A percentile compares a stretch with the other conserved stretches of the same genome.
Conservation (phyloP, 2,888 invertebrate genomes). For the Scelioninae gen. 2 region DNA sequence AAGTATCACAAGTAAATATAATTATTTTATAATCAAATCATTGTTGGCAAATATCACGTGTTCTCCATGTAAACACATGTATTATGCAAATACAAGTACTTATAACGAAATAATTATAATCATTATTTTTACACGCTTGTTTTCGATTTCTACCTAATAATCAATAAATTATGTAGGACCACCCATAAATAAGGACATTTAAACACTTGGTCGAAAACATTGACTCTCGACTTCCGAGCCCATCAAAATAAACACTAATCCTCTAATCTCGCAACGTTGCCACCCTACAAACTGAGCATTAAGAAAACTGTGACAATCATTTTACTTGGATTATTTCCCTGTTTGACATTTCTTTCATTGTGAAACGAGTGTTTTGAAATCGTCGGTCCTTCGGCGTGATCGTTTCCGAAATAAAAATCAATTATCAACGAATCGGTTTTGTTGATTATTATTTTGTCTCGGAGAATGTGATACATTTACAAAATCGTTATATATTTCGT, state of each 20-base stretch:
- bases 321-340: not conserved
- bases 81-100: no score
- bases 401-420: no score
- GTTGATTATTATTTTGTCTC: no score
- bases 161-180: constrained; percentile 1
- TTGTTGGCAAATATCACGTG: no score
- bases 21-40: not conserved
- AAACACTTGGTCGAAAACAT: constrained; percentile 13
- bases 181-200: constrained; percentile 11
- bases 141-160: no score
- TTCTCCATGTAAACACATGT: no score
- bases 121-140: no score
- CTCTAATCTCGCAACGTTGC: constrained; percentile 19
- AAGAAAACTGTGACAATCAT: not conserved
- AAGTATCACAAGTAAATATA: not conserved
- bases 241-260: constrained; percentile 40
- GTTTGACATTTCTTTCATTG: not conserved
- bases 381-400: not conserved
- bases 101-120: no score
- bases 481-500: no score
- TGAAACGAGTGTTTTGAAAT: not conserved
- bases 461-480: no score
- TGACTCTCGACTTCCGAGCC: constrained; percentile 22
- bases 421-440: no score
- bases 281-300: constrained; percentile 16